These are phyloP conservation scores for Ochlodes sylvanus DNA, from an alignment of 2,888 invertebrate genomes.

Conservation along the genomic window DNA sequence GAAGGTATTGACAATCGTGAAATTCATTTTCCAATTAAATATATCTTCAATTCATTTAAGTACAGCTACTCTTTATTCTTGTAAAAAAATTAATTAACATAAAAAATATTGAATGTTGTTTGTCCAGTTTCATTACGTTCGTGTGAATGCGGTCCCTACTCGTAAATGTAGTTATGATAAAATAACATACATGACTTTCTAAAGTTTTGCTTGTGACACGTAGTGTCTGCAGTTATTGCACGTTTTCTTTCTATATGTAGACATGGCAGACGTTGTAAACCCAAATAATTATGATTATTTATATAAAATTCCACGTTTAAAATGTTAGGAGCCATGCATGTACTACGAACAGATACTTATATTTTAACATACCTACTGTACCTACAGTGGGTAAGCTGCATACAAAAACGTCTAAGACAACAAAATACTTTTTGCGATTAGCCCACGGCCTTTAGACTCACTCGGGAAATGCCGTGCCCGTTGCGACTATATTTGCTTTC, in stretches of 20 bases:
- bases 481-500: constrained; percentile 48
- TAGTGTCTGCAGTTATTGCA: constrained; percentile 14
- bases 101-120: background rate
- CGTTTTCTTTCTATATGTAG: constrained; percentile 12
- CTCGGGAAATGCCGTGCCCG: constrained; percentile 29
- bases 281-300: background rate
- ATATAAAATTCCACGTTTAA: constrained; percentile 1
- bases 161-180: background rate
- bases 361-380: too few species aligned
- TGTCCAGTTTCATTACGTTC: constrained; percentile 4
- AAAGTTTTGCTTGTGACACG: constrained; percentile 27
- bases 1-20: too few species aligned
- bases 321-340: too few species aligned
- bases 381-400: background rate
- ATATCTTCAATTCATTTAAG: too few species aligned
- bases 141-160: background rate
- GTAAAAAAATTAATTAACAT: background rate
- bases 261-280: constrained; percentile 9
- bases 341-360: too few species aligned
- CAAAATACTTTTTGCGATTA: constrained; percentile 24
- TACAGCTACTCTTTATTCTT: background rate
- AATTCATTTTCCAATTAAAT: too few species aligned
- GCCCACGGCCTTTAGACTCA: constrained; percentile 29
- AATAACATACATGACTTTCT: constrained; percentile 26
- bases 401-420: constrained; percentile 25